phyloP scores from a whole-genome alignment of 2,113 vertebrate genomes.

The Ptyas mucosa region DNA sequence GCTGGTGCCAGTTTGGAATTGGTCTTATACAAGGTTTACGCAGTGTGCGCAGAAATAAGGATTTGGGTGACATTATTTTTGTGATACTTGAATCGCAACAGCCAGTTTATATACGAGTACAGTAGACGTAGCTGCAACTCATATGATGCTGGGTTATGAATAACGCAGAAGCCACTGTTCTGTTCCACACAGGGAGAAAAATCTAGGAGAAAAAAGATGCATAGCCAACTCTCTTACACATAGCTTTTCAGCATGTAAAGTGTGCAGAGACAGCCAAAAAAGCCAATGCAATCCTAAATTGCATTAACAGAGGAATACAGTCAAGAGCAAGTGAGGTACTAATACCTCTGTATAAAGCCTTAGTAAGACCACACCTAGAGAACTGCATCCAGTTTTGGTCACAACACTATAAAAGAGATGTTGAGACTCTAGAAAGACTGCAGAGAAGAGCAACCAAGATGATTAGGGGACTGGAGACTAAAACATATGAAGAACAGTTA shows the following conservation, averaged over 20 bases:
- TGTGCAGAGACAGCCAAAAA: no score
- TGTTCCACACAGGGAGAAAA: background rate
- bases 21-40: fast-evolving
- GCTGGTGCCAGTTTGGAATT: conserved; percentile 8
- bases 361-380: no score
- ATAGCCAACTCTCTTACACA: background rate
- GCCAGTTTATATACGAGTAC: background rate
- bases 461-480: no score
- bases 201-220: background rate
- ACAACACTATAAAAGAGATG: no score
- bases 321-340: no score
- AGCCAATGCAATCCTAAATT: no score
- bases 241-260: background rate
- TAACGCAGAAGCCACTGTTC: background rate
- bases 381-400: no score
- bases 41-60: fast-evolving
- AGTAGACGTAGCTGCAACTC: background rate
- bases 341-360: no score
- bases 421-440: no score
- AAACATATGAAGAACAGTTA: fast-evolving
- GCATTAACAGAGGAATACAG: no score
- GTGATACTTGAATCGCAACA: background rate
- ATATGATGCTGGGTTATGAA: background rate
- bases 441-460: no score
- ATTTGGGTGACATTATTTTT: background rate